These are phyloP conservation scores for Stenoptilia bipunctidactyla DNA, from an alignment of 2,888 invertebrate species.

Conservation along the genomic window DNA sequence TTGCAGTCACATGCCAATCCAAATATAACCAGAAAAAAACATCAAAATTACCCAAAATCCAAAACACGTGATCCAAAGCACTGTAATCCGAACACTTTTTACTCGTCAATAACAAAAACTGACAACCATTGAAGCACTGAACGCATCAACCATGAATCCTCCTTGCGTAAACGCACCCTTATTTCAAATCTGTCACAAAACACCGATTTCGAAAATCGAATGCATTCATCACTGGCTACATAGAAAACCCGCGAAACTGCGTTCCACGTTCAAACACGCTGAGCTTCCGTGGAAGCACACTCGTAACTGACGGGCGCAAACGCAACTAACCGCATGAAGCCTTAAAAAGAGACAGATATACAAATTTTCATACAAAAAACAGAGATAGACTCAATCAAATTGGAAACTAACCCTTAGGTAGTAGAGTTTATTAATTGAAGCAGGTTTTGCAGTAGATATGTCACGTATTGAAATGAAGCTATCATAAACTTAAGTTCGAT, in stretches of 20 bases:
- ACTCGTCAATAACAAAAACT: too few relatives aligned
- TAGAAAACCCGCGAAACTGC: conserved; percentile 30
- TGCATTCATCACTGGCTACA: conserved; percentile 16
- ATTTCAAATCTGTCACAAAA: conserved; percentile 4
- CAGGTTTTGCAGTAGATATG: conserved; percentile 29
- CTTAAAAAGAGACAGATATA: conserved; percentile 29
- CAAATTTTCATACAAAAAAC: conserved; percentile 16
- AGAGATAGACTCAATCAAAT: conserved; percentile 20
- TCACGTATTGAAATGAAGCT: conserved; percentile 23
- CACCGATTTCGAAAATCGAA: conserved; percentile 15
- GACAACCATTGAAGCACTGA: background rate
- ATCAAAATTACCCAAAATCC: background rate
- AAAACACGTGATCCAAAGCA: background rate
- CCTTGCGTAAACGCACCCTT: background rate
- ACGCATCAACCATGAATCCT: background rate
- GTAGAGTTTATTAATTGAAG: conserved; percentile 31
- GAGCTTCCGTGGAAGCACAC: conserved; percentile 37
- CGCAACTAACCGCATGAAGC: conserved; percentile 36
- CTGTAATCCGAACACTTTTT: background rate
- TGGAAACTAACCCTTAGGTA: conserved; percentile 33
- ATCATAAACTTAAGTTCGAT: conserved; percentile 23
- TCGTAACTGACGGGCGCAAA: conserved; percentile 51
- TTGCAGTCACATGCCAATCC: background rate
- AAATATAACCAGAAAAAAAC: background rate
- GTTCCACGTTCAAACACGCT: conserved; percentile 36